phyloP scores from a whole-genome alignment of 2,888 invertebrate genomes.

The Cryptocheilus praepositus region DNA sequence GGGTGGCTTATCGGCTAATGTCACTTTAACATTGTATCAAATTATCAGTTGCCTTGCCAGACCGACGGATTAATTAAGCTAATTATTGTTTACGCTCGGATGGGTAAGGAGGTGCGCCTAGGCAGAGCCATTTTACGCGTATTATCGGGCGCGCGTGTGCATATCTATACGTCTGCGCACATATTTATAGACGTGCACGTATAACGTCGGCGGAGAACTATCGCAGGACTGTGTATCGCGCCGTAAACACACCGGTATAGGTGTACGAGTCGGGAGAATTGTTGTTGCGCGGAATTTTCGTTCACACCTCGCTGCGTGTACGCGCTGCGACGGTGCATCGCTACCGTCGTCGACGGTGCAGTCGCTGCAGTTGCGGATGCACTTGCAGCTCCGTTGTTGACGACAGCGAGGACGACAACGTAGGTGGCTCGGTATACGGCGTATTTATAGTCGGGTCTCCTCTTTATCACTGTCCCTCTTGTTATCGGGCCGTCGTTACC shows the following conservation, averaged over 20 bases:
- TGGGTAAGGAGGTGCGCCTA: slow-evolving; percentile 25
- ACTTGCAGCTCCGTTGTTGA: slow-evolving; percentile 34
- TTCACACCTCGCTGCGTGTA: slow-evolving; percentile 36
- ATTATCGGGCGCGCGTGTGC: not conserved
- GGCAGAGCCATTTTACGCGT: slow-evolving; percentile 44
- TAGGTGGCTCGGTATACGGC: not conserved
- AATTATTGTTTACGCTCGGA: slow-evolving; percentile 63
- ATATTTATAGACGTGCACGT: too few relatives aligned
- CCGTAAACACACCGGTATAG: not conserved
- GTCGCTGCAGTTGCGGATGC: slow-evolving; percentile 29
- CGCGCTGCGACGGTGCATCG: not conserved
- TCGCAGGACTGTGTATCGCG: not conserved
- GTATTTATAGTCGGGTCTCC: slow-evolving; percentile 41
- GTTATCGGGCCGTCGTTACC: slow-evolving; percentile 49
- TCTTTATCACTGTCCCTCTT: slow-evolving; percentile 45
- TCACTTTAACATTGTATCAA: slow-evolving; percentile 57
- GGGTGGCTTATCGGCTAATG: slow-evolving; percentile 59
- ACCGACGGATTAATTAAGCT: slow-evolving; percentile 65
- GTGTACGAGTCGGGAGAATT: not conserved
- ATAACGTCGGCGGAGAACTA: too few relatives aligned
- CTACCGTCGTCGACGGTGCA: not conserved
- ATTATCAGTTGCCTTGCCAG: slow-evolving; percentile 57
- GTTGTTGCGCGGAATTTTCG: slow-evolving; percentile 16
- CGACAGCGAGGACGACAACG: slow-evolving; percentile 5
- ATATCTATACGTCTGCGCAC: not conserved